Base-by-base conservation (phyloP, 1,140 invertebrate genomes). In the Copidosoma floridanum region DNA sequence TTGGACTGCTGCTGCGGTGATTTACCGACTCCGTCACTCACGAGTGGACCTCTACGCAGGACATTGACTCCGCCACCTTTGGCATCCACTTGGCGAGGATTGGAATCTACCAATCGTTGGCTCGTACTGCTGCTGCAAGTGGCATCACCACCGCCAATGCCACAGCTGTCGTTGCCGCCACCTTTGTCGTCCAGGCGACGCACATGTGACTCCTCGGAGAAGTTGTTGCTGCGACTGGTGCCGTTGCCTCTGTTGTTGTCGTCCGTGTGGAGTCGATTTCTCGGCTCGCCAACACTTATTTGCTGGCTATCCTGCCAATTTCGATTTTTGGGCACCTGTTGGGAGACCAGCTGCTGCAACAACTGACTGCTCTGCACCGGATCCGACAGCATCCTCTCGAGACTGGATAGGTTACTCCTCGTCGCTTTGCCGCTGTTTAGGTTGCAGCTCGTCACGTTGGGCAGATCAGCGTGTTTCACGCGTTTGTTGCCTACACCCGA, bases 301-400 rank as follows among this genome's bases (percentile, higher is more conserved):
- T n/a, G 32, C 3, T 63, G 61, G n/a, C n/a, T n/a, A 14, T 47
- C 65, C 55, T 57, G 63, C 38, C 64, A 66, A 16, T 38, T 65
- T 0, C 70, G 54, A 21, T 67, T 71, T 32, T 74, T 71, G 20
- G 75, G 67, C 5, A 71, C 62, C 41, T 78, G 77, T 40, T 78
- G 75, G 0, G 80, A 80, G 24, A 84, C 82, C 20, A 84, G 61
- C 53, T 83, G 81, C 41, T 84, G 82, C 8, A 84, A 65, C 20
- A 84, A 65, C 57, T 83, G 75, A 38, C 75, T 77, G 12, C 54
- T 65, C 56, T 46, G 37, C n/a, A 35, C 16, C 43, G 20, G 57
- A 29, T 12, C 21, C 20, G 52, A 65, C 5, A 53, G 46, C 18
- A 58, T n/a, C 52, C 66, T 27, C 54, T 68, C 57, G 59, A 46